Evolutionary conservation across 2,888 invertebrate species (phyloP), one percentile per base, ranked within the genome.

Genomic region (Abrostola tripartita): DNA sequence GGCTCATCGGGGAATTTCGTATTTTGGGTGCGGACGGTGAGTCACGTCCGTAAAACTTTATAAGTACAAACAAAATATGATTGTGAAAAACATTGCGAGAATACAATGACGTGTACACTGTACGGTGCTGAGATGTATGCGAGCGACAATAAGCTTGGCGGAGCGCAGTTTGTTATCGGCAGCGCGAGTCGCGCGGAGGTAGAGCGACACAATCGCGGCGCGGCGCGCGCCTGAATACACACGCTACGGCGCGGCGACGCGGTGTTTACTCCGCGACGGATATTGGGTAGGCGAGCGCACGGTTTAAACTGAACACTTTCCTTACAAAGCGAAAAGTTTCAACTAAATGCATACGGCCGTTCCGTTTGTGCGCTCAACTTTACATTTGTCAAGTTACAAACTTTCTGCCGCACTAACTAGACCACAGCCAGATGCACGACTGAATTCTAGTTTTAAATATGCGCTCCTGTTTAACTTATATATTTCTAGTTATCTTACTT

Each of bases 301-400:
- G 85, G 86, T 86, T 90, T 86, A 86, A 89, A 87, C 88, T 85
- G 88, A 87, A 89, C 87, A 87, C 89, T 88, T 87, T 87, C 87
- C 87, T 89, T 85, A 89, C 88, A 92, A 90, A 90, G 91, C 88
- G 89, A 86, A 91, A 92, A 92, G 88, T 93, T 92, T 87, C 85
- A 90, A 89, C 90, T 91, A 89, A 91, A 92, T 92, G 90, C 89
- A 90, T 86, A 87, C 85, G 86, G 86, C 83, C 73, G 84, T 81
- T 79, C 83, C 86, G 85, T 86, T 88, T 88, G 88, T 85, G 83
- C 80, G 85, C 83, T 84, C 86, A 85, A 85, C 87, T 88, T 89
- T 87, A 86, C 87, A 86, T 88, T 89, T 88, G 88, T 89, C 83
- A 88, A 86, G 88, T 87, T 83, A 82, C 78, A 83, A 88, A 87